These are phyloP conservation scores for Seriola dumerili DNA, from an alignment of 2,113 vertebrate species.

Conservation along the genomic window DNA sequence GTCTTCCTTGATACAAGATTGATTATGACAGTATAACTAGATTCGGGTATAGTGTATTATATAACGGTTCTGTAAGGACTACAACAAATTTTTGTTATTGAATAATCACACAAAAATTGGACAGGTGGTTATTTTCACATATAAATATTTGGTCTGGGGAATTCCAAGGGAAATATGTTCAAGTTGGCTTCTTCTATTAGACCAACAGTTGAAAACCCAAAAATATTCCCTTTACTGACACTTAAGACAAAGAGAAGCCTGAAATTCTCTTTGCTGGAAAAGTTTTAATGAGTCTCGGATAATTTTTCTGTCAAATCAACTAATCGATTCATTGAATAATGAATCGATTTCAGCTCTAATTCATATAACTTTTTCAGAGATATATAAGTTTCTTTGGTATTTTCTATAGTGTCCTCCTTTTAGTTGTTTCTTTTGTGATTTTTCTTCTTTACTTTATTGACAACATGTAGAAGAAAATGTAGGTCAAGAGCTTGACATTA, in stretches of 20 bases:
- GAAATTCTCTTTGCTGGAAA: neutral
- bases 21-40: neutral
- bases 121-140: neutral
- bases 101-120: neutral
- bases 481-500: neutral
- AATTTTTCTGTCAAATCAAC: too few species aligned
- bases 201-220: neutral
- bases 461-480: neutral
- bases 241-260: neutral
- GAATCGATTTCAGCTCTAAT: too few species aligned
- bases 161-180: too few species aligned
- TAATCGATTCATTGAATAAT: too few species aligned
- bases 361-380: too few species aligned
- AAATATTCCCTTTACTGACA: neutral
- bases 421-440: too few species aligned
- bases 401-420: too few species aligned
- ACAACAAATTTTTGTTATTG: neutral
- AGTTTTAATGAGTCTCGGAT: too few species aligned
- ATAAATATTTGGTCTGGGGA: too few species aligned
- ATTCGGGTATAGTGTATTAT: neutral
- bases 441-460: neutral
- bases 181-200: neutral
- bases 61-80: neutral
- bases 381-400: too few species aligned
- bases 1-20: too few species aligned